A percentile compares a stretch with the other conserved stretches of the same genome.
These are phyloP conservation scores for Pseudomyrmex sp. DNA, from an alignment of 1,140 invertebrate species.

Conservation along the genomic window DNA sequence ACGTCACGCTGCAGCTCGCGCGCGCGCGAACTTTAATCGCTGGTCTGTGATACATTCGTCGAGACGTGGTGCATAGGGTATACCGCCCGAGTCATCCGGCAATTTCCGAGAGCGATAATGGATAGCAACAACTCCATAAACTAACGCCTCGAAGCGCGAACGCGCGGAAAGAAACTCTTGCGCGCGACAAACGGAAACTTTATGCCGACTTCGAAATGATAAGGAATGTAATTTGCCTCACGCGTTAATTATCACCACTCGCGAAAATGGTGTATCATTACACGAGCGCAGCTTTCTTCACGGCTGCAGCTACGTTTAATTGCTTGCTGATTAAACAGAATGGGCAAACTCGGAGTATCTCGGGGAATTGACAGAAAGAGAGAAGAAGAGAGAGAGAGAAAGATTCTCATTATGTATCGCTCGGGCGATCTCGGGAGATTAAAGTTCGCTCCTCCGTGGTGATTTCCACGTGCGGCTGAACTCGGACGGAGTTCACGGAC, in stretches of 20 bases:
- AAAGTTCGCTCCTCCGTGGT: not conserved
- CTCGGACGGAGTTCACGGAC: conserved; percentile 27
- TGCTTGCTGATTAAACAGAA: not conserved
- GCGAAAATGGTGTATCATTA: not conserved
- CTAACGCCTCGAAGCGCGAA: conserved; percentile 58
- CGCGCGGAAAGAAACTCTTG: conserved; percentile 8
- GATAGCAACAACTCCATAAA: conserved; percentile 78
- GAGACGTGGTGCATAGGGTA: conserved; percentile 23
- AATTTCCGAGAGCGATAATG: conserved; percentile 75
- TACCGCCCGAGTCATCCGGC: conserved; percentile 51
- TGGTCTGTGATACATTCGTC: conserved; percentile 74
- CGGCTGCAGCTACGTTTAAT: not conserved
- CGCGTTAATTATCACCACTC: conserved; percentile 24
- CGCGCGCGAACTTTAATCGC: conserved; percentile 65
- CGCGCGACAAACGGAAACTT: conserved; percentile 35
- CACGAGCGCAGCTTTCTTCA: not conserved
- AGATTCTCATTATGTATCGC: too few species aligned
- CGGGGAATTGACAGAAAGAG: too few species aligned
- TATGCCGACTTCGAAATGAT: conserved; percentile 6
- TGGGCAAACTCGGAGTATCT: not conserved
- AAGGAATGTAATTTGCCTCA: conserved; percentile 15
- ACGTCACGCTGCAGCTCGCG: conserved; percentile 72
- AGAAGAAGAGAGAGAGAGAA: too few species aligned
- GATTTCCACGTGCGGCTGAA: conserved; percentile 8
- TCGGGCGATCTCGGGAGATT: not conserved